Conservation (phyloP, 2,113 vertebrate species). For the Rhea pennata region DNA sequence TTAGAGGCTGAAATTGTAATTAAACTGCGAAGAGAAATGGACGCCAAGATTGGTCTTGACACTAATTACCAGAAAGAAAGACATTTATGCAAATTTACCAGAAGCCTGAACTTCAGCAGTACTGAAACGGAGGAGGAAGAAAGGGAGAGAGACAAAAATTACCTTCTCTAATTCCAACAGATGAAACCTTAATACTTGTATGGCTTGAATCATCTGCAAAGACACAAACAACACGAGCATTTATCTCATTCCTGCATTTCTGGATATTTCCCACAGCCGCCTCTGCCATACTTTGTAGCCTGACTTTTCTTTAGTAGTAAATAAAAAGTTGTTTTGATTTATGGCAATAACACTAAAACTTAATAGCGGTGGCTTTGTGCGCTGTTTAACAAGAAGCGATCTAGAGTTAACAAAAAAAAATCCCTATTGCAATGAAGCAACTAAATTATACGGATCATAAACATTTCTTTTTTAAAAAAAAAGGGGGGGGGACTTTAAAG, state of each 20-base stretch:
- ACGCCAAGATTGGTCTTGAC: slow-evolving; percentile 94
- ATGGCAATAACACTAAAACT: slow-evolving; percentile 80
- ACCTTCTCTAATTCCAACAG: slow-evolving; percentile 99
- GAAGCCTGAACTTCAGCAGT: slow-evolving; percentile 79
- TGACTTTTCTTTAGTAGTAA: slow-evolving; percentile 63
- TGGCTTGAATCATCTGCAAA: slow-evolving; percentile 99
- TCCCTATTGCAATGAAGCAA: slow-evolving; percentile 61
- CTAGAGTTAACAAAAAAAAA: slow-evolving; percentile 69
- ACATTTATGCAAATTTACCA: slow-evolving; percentile 92
- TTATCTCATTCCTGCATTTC: slow-evolving; percentile 58
- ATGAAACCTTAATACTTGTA: slow-evolving; percentile 99
- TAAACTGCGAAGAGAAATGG: slow-evolving; percentile 93
- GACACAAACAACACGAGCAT: slow-evolving; percentile 80
- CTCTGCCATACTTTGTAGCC: slow-evolving; percentile 30
- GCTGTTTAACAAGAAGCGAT: slow-evolving; percentile 54
- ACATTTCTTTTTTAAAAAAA: slow-evolving; percentile 63
- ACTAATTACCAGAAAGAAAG: slow-evolving; percentile 96
- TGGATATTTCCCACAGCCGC: slow-evolving; percentile 57
- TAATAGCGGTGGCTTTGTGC: slow-evolving; percentile 77
- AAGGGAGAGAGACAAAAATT: slow-evolving; percentile 76
- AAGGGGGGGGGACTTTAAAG: background rate
- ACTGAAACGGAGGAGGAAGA: slow-evolving; percentile 47
- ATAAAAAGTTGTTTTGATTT: slow-evolving; percentile 82
- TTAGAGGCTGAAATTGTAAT: slow-evolving; percentile 94
- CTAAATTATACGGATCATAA: slow-evolving; percentile 75